A percentile compares a stretch with the other conserved stretches of the same genome.
Conservation (phyloP, 2,113 vertebrate species). For the Odontesthes bonariensis region DNA sequence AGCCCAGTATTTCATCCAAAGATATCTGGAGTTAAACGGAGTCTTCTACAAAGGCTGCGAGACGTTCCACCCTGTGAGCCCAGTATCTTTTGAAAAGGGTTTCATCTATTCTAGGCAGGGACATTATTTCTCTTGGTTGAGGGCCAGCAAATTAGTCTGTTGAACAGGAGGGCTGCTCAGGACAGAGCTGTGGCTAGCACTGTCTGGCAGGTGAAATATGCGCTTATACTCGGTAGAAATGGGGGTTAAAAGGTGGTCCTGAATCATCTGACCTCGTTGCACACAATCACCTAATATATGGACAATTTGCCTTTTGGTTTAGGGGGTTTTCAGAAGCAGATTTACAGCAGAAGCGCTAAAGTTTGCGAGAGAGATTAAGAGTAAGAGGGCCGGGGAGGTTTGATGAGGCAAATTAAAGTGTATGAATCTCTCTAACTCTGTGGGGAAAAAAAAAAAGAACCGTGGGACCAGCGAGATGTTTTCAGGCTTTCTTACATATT, state of each 20-base stretch:
- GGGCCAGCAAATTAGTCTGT: conserved; percentile 53
- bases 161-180: conserved; percentile 65
- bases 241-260: conserved; percentile 62
- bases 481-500: conserved; percentile 27
- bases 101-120: conserved; percentile 14
- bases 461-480: conserved; percentile 31
- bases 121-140: conserved; percentile 53
- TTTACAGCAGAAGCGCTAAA: conserved; percentile 49
- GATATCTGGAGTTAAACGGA: conserved; percentile 24
- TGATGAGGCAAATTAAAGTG: conserved; percentile 44
- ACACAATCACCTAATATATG: conserved; percentile 66
- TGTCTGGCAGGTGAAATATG: conserved; percentile 52
- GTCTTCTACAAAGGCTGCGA: background rate
- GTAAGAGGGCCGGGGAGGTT: conserved; percentile 14
- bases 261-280: conserved; percentile 64
- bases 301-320: conserved; percentile 37
- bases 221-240: background rate
- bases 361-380: conserved; percentile 27
- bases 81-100: conserved; percentile 31
- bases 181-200: conserved; percentile 70
- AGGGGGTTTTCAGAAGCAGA: conserved; percentile 37
- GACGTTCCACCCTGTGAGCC: conserved; percentile 37
- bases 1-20: conserved; percentile 35
- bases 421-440: conserved; percentile 26
- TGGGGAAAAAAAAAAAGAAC: too few relatives aligned